These are phyloP conservation scores for Amazona vittata DNA, from an alignment of 2,113 vertebrate genomes.

Conservation along the genomic window DNA sequence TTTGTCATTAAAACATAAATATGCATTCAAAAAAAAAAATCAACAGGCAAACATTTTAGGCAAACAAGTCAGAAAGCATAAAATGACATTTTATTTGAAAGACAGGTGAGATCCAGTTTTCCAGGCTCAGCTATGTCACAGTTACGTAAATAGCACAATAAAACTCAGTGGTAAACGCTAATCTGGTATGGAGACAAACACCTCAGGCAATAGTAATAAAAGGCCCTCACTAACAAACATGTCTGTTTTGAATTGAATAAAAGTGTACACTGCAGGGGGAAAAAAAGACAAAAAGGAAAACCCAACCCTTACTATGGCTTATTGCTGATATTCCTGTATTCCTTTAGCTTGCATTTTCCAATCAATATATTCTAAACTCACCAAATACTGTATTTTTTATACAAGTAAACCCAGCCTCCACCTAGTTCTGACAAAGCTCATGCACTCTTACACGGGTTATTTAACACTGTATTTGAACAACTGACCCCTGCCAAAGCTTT, in stretches of 20 bases:
- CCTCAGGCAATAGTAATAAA: not conserved
- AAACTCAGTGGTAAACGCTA: not conserved
- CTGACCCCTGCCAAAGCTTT: not conserved
- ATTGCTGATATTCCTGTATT: not conserved
- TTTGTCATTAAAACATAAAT: slow-evolving; percentile 19
- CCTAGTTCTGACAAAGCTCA: not conserved
- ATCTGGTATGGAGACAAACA: not conserved
- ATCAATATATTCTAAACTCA: not conserved
- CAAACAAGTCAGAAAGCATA: not conserved
- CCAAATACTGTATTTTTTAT: not conserved
- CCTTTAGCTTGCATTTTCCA: not conserved
- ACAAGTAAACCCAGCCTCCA: not conserved
- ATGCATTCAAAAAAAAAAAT: not conserved
- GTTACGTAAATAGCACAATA: not conserved
- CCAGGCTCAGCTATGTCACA: not conserved
- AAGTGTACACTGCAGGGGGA: not conserved
- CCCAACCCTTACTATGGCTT: not conserved
- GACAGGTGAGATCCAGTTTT: not conserved
- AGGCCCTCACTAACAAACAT: not conserved
- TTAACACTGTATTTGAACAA: not conserved
- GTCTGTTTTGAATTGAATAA: not conserved
- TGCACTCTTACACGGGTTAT: not conserved
- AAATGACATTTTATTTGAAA: slow-evolving; percentile 28
- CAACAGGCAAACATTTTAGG: not conserved
- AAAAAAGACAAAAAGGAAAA: not conserved